Evolutionary conservation across 2,797 vertebrate genomes (phyloP).

Genomic region (Pseudochromis fuscus): DNA sequence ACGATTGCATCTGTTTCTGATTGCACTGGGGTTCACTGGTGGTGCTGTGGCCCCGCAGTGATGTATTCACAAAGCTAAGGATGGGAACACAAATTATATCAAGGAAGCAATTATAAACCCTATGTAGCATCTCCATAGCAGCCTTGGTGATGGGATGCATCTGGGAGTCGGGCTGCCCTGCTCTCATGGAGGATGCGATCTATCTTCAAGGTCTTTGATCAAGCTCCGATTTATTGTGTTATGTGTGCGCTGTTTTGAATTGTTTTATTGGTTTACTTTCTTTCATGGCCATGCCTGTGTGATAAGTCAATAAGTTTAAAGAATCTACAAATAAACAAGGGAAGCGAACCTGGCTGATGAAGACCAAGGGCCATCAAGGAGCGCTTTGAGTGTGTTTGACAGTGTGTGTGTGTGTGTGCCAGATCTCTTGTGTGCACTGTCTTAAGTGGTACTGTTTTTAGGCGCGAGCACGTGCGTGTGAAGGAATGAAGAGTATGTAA

Average conservation of each 20-base stretch:
- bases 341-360: constrained; percentile 14
- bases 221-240: constrained; percentile 18
- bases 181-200: constrained; percentile 37
- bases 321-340: constrained; percentile 39
- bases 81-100: constrained; percentile 66
- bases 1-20: constrained; percentile 79
- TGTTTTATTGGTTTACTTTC: constrained; percentile 21
- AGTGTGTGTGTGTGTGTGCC: constrained; percentile 2
- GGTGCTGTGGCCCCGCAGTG: constrained; percentile 47
- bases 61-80: constrained; percentile 55
- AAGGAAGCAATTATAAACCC: constrained; percentile 64
- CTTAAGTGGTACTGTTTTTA: constrained; percentile 1
- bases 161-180: constrained; percentile 1
- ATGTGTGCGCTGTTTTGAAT: constrained; percentile 4
- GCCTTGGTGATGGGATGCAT: constrained; percentile 49
- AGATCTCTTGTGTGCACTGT: background rate
- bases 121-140: constrained; percentile 46
- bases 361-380: constrained; percentile 12
- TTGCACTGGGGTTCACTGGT: constrained; percentile 60
- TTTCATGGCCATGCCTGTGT: constrained; percentile 15
- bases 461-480: background rate
- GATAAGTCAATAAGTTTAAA: constrained; percentile 35
- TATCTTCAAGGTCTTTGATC: constrained; percentile 40
- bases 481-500: constrained; percentile 58
- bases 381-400: constrained; percentile 30